Conservation (phyloP, 2,888 invertebrate genomes). For the Synergus gifuensis region DNA sequence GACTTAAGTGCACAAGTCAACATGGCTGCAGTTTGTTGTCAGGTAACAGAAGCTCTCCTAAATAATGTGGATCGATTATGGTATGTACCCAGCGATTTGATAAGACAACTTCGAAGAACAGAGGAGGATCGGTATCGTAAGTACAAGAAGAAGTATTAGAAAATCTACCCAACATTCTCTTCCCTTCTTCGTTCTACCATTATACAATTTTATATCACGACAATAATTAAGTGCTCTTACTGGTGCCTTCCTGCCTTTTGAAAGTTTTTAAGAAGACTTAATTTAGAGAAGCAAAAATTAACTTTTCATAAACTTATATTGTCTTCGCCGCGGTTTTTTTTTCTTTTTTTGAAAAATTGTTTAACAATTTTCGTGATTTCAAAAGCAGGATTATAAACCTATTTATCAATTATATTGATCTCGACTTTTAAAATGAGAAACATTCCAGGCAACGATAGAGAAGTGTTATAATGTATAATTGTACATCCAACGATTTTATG, state of each 20-base stretch:
- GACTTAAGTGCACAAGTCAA: slow-evolving; percentile 87
- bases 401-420: neutral
- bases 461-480: neutral
- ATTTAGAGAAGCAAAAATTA: neutral
- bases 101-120: slow-evolving; percentile 81
- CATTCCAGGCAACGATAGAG: neutral
- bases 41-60: slow-evolving; percentile 90
- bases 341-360: neutral
- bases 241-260: slow-evolving; percentile 20
- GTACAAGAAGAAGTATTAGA: slow-evolving; percentile 73
- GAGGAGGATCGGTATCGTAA: slow-evolving; percentile 77
- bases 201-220: neutral
- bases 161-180: slow-evolving; percentile 19
- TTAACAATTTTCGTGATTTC: neutral
- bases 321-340: neutral
- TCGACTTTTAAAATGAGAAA: slow-evolving; percentile 4
- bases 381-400: neutral
- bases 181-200: neutral
- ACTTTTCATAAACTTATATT: neutral
- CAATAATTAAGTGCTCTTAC: slow-evolving; percentile 2
- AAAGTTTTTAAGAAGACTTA: neutral
- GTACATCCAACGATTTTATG: neutral
- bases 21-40: slow-evolving; percentile 92
- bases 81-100: slow-evolving; percentile 86
- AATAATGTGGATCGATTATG: slow-evolving; percentile 88